A percentile compares a stretch with the other conserved stretches of the same genome.
Conservation (phyloP, 1,140 invertebrate species). For the Chionoecetes opilio region DNA sequence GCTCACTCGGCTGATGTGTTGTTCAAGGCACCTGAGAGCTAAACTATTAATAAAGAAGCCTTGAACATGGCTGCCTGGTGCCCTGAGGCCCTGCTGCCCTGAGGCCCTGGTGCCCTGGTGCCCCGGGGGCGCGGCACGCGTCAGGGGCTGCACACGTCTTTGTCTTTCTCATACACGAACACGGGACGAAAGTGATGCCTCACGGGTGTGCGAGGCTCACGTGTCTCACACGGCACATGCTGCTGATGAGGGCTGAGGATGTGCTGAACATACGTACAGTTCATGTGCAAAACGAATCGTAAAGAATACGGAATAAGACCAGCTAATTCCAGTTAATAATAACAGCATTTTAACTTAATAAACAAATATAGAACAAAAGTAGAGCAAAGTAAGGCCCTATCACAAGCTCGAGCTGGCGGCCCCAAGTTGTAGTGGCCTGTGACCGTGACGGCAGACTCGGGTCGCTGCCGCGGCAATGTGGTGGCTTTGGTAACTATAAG, state of each 20-base stretch:
- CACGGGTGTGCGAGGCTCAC: not conserved
- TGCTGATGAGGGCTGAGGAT: not conserved
- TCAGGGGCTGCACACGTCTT: not conserved
- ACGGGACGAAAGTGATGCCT: not conserved
- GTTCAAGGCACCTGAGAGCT: slow-evolving; percentile 4
- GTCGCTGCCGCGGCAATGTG: not conserved
- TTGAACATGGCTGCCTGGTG: not conserved
- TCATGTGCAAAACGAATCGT: slow-evolving; percentile 59
- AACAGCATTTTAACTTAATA: slow-evolving; percentile 61
- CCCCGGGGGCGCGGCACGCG: not conserved
- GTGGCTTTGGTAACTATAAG: slow-evolving; percentile 63
- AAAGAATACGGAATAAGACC: slow-evolving; percentile 68
- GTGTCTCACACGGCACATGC: not conserved
- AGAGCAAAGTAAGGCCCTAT: slow-evolving; percentile 21
- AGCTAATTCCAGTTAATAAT: slow-evolving; percentile 74
- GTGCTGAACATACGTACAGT: slow-evolving; percentile 27
- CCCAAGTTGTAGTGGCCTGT: not conserved
- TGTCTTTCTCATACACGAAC: not conserved
- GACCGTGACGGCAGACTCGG: not conserved
- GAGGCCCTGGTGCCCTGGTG: not conserved
- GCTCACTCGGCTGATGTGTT: not conserved
- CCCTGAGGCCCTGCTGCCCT: not conserved
- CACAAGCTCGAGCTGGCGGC: not conserved
- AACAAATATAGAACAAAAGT: slow-evolving; percentile 6
- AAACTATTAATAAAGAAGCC: not conserved